Evolutionary conservation across 2,113 vertebrate genomes (phyloP).

Genomic region (Melanocharis versteri): DNA sequence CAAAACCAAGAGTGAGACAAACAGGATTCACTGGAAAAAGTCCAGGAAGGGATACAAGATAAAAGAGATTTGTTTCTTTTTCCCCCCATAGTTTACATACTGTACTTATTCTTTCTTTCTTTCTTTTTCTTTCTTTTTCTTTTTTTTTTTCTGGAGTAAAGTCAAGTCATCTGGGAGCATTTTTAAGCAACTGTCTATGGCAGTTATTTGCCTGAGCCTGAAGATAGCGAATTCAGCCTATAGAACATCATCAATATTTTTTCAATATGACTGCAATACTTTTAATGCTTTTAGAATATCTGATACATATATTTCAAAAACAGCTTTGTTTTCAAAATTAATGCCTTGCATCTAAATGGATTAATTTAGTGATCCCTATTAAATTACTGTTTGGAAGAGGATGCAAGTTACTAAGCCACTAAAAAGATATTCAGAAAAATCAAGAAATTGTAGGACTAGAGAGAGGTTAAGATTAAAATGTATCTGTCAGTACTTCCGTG

Average conservation of each 20-base stretch:
- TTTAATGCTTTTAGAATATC: not conserved
- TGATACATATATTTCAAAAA: not conserved
- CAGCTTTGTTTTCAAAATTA: not conserved
- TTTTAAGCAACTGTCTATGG: not conserved
- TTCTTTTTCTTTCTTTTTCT: no score
- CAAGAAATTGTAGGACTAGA: slow-evolving; percentile 16
- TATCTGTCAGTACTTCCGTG: not conserved
- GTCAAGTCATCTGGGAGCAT: not conserved
- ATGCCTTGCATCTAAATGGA: not conserved
- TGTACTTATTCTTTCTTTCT: not conserved
- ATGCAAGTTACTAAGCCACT: not conserved
- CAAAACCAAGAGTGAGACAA: not conserved
- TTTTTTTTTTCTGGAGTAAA: not conserved
- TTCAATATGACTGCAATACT: not conserved
- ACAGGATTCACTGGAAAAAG: not conserved
- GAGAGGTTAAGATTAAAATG: slow-evolving; percentile 41
- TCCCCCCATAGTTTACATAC: not conserved
- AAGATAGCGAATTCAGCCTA: not conserved
- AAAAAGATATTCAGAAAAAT: slow-evolving; percentile 55
- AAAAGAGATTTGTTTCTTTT: not conserved
- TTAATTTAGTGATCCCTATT: not conserved
- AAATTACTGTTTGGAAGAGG: not conserved
- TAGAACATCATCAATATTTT: not conserved
- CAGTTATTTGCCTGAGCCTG: not conserved
- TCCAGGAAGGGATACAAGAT: not conserved